Evolutionary conservation across 2,888 invertebrate genomes (phyloP).

Genomic region (Ptilodon capucinus): DNA sequence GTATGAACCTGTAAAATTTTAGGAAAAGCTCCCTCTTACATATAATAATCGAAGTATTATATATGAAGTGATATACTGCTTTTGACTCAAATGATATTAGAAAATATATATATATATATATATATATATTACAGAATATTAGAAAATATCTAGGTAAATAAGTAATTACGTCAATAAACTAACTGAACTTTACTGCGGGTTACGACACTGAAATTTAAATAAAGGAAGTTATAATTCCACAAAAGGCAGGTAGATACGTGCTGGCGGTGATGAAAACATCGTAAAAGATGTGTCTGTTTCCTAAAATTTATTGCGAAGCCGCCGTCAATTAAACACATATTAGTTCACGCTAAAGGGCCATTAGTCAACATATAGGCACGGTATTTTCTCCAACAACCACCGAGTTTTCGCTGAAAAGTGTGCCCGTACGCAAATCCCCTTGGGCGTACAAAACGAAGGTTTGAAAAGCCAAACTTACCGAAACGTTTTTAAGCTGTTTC

Average conservation of each 20-base stretch:
- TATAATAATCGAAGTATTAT: too few species aligned
- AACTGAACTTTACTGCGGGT: too few species aligned
- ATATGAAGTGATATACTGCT: too few species aligned
- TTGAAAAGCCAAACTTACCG: slow-evolving; percentile 56
- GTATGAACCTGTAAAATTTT: too few species aligned
- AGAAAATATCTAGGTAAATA: too few species aligned
- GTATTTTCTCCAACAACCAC: slow-evolving; percentile 38
- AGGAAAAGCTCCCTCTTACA: too few species aligned
- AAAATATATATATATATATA: too few species aligned
- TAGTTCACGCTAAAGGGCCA: slow-evolving; percentile 36
- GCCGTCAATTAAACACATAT: slow-evolving; percentile 44
- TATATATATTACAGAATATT: too few species aligned
- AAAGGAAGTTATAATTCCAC: not conserved
- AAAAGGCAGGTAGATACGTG: not conserved
- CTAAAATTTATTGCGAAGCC: slow-evolving; percentile 29
- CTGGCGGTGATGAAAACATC: slow-evolving; percentile 15
- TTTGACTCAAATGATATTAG: too few species aligned
- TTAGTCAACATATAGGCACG: slow-evolving; percentile 39
- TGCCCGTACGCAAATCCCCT: slow-evolving; percentile 53
- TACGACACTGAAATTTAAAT: not conserved
- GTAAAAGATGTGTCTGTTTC: slow-evolving; percentile 13
- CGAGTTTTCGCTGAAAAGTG: slow-evolving; percentile 40
- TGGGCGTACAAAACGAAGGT: slow-evolving; percentile 59
- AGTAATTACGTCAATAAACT: too few species aligned
- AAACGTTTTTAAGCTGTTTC: slow-evolving; percentile 63